Evolutionary conservation across 1,140 invertebrate genomes (phyloP).

Genomic region (Thrips palmi): DNA sequence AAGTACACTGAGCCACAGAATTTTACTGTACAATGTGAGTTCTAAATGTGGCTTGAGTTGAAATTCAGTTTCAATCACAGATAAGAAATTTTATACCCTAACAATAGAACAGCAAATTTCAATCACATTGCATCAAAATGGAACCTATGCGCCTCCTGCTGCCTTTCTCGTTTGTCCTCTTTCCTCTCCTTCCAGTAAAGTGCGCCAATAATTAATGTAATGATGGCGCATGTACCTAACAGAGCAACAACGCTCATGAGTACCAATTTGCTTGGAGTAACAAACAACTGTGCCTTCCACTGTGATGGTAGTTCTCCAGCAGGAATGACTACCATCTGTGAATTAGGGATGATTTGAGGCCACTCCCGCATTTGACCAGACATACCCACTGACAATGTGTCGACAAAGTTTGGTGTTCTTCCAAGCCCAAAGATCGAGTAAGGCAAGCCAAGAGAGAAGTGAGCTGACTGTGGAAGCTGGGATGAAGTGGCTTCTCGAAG

Average conservation of each 20-base stretch:
- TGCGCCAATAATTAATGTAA: conserved; percentile 65
- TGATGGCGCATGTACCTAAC: conserved; percentile 67
- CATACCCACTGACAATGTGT: conserved; percentile 68
- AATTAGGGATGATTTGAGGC: conserved; percentile 93
- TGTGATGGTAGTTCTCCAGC: conserved; percentile 52
- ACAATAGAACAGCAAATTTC: background rate
- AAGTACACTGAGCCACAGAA: background rate
- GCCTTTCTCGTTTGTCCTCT: conserved; percentile 76
- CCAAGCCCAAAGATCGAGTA: conserved; percentile 92
- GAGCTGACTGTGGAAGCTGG: conserved; percentile 82
- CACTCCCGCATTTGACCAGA: conserved; percentile 46
- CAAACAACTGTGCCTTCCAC: conserved; percentile 89
- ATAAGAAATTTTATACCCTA: background rate
- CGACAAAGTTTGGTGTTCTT: conserved; percentile 92
- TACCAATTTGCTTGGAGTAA: conserved; percentile 89
- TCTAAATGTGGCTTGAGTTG: background rate
- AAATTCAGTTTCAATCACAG: background rate
- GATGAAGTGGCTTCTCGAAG: conserved; percentile 53
- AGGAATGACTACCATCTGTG: conserved; percentile 91
- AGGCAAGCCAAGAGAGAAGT: conserved; percentile 80
- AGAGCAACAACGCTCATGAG: conserved; percentile 79
- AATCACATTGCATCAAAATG: conserved; percentile 58
- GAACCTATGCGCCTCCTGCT: conserved; percentile 73
- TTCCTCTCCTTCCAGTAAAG: conserved; percentile 86
- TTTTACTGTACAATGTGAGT: background rate